These are phyloP conservation scores for Cephus cinctus DNA, from an alignment of 1,140 invertebrate genomes.

Conservation along the genomic window DNA sequence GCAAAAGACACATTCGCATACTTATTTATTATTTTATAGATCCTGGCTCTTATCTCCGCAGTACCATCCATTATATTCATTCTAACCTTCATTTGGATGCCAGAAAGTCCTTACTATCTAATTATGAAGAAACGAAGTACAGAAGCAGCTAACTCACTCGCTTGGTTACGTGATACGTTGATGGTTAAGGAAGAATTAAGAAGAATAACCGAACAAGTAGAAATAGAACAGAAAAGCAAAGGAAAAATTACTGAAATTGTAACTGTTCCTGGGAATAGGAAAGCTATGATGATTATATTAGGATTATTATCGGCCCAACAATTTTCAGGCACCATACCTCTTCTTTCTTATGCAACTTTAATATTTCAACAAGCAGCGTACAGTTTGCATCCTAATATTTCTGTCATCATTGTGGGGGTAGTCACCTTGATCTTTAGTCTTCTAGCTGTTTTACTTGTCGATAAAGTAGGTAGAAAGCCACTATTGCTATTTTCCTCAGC, in stretches of 20 bases:
- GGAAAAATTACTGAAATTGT: too few relatives aligned
- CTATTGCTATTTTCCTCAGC: constrained; percentile 30
- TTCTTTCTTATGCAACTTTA: neutral
- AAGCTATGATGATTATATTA: constrained; percentile 14
- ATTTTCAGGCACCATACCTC: neutral
- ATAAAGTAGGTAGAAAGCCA: constrained; percentile 12
- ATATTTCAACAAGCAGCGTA: neutral
- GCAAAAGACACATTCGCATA: too few relatives aligned
- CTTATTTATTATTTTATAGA: too few relatives aligned
- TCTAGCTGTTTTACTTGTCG: neutral
- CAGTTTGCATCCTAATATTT: rapidly evolving
- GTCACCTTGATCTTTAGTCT: neutral
- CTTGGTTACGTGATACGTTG: too few relatives aligned
- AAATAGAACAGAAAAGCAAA: too few relatives aligned
- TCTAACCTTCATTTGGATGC: constrained; percentile 63
- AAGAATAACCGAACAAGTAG: too few relatives aligned
- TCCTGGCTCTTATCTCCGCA: constrained; percentile 55
- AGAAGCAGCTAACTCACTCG: constrained; percentile 53
- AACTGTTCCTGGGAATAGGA: constrained; percentile 58
- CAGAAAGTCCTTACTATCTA: constrained; percentile 72
- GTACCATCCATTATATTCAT: constrained; percentile 58
- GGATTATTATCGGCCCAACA: constrained; percentile 12
- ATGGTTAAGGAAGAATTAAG: too few relatives aligned
- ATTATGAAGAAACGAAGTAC: constrained; percentile 56
- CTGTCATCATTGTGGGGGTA: neutral